These are phyloP conservation scores for Dicaeum eximium DNA, from an alignment of 2,113 vertebrate species.

Conservation along the genomic window DNA sequence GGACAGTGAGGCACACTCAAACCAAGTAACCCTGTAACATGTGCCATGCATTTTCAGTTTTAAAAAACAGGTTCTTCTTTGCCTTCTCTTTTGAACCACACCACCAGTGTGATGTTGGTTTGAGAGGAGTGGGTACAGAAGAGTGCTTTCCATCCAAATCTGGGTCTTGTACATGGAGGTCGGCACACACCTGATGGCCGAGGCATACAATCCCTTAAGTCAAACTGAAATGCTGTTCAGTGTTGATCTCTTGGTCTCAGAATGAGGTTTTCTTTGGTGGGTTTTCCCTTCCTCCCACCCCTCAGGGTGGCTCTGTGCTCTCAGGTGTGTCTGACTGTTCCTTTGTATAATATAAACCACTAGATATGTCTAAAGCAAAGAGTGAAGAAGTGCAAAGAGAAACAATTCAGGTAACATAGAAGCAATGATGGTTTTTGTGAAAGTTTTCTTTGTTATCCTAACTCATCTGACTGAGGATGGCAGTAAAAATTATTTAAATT, in stretches of 20 bases:
- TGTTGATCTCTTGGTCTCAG: neutral
- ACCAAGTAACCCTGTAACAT: neutral
- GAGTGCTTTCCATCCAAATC: neutral
- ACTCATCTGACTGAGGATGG: neutral
- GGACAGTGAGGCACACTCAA: neutral
- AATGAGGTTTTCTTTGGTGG: neutral
- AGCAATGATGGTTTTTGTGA: neutral
- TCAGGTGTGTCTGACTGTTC: neutral
- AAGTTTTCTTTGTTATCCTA: neutral
- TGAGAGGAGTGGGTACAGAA: neutral
- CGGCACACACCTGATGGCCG: neutral
- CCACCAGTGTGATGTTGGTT: accelerated
- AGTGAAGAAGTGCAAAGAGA: neutral
- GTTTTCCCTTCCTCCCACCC: neutral
- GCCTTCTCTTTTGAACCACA: neutral
- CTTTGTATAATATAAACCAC: neutral
- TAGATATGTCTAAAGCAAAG: neutral
- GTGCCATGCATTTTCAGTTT: neutral
- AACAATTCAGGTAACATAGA: neutral
- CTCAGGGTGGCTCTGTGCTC: neutral
- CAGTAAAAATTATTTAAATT: neutral
- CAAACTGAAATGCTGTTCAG: neutral
- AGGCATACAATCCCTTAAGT: accelerated
- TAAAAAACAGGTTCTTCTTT: neutral
- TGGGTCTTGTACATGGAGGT: neutral